Conservation (phyloP, 2,113 vertebrate species). For the Rhinichthys klamathensis region DNA sequence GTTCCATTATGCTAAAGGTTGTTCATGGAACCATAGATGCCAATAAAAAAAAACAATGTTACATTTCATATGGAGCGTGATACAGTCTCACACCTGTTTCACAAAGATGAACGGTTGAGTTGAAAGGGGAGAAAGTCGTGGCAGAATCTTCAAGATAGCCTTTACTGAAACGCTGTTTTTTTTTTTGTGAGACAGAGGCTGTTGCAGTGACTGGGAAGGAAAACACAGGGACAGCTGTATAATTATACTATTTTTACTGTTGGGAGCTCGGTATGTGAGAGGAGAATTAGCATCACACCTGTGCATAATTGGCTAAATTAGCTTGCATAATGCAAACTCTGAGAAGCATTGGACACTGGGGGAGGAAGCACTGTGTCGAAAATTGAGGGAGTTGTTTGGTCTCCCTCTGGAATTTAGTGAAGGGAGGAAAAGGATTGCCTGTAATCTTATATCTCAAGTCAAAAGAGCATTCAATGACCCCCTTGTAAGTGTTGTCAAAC, state of each 20-base stretch:
- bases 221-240: constrained; percentile 76
- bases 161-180: constrained; percentile 42
- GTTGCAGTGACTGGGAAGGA: constrained; percentile 64
- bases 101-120: constrained; percentile 40
- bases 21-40: neutral
- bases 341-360: constrained; percentile 72
- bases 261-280: constrained; percentile 73
- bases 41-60: neutral
- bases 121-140: constrained; percentile 49
- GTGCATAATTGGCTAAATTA: constrained; percentile 83
- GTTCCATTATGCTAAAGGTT: neutral
- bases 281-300: constrained; percentile 83
- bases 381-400: constrained; percentile 69
- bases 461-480: constrained; percentile 54
- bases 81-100: constrained; percentile 32
- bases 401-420: constrained; percentile 64
- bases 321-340: constrained; percentile 75
- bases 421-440: constrained; percentile 54
- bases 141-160: constrained; percentile 43
- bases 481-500: constrained; percentile 60
- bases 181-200: constrained; percentile 56
- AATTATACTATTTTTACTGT: constrained; percentile 84
- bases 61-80: constrained; percentile 28
- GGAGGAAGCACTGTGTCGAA: constrained; percentile 57
- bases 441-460: constrained; percentile 57